Evolutionary conservation across 2,113 vertebrate genomes (phyloP).

Genomic region (Sapayoa aenigma): DNA sequence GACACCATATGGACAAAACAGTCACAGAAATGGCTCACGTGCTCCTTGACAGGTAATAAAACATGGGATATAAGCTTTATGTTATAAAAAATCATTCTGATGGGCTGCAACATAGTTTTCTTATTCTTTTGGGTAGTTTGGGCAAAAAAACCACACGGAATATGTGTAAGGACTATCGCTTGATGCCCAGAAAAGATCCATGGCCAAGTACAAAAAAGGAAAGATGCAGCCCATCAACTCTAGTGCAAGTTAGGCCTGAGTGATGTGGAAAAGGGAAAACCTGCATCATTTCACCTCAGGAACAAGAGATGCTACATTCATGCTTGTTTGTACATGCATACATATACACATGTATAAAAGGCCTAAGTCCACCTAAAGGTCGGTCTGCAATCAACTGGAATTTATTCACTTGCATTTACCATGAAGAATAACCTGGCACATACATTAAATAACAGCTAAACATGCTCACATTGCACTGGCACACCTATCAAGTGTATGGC

Average conservation of each 20-base stretch:
- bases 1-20: background rate
- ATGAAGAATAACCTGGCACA: background rate
- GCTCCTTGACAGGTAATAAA: background rate
- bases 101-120: background rate
- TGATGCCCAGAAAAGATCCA: background rate
- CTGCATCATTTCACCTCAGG: background rate
- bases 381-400: background rate
- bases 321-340: background rate
- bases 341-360: background rate
- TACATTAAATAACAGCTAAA: background rate
- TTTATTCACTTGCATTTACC: background rate
- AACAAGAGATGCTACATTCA: background rate
- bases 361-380: background rate
- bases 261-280: background rate
- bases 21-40: background rate
- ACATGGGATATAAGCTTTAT: background rate
- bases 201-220: background rate
- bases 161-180: background rate
- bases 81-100: background rate
- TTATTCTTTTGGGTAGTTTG: background rate
- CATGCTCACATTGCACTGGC: no score
- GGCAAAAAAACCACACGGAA: background rate
- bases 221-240: background rate
- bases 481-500: fast-evolving
- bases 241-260: background rate